Percentiles rank a stretch among this genome's conserved stretches.
These are phyloP conservation scores for Drosophila ochracea DNA, from an alignment of 2,888 invertebrate genomes.

Conservation along the genomic window DNA sequence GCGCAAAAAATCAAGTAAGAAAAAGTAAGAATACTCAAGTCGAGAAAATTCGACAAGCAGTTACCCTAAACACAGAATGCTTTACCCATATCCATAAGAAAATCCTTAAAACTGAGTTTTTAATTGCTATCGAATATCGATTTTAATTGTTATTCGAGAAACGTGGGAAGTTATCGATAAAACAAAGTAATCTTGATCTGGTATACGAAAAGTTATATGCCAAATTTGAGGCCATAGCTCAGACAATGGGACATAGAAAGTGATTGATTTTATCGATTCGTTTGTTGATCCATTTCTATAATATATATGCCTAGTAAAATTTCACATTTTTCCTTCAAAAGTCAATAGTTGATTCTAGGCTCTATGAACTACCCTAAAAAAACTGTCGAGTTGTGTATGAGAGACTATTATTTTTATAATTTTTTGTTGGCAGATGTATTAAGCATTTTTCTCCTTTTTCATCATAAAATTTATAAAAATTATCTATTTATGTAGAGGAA, in stretches of 20 bases:
- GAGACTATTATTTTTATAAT: not conserved
- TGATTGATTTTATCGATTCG: not conserved
- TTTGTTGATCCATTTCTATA: not conserved
- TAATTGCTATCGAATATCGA: not conserved
- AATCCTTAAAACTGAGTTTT: not conserved
- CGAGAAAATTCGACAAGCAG: not conserved
- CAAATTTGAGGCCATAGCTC: not conserved
- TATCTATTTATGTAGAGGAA: not conserved
- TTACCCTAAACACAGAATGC: conserved; percentile 10
- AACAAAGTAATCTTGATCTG: no score
- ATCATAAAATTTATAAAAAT: not conserved
- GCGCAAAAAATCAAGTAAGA: conserved; percentile 14
- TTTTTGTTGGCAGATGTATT: not conserved
- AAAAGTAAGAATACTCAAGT: not conserved
- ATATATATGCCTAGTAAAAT: not conserved
- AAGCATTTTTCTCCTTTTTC: not conserved
- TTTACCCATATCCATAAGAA: not conserved
- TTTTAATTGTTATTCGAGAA: not conserved
- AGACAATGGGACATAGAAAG: no score
- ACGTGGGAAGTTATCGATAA: no score
- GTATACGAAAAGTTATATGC: not conserved
- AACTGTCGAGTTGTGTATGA: not conserved
- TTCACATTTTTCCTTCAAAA: not conserved
- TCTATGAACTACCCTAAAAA: not conserved
- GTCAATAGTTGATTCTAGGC: not conserved